Percentiles rank a stretch among this genome's conserved stretches.
These are phyloP conservation scores for Lasioglossum vierecki DNA, from an alignment of 2,888 invertebrate species.

Conservation along the genomic window DNA sequence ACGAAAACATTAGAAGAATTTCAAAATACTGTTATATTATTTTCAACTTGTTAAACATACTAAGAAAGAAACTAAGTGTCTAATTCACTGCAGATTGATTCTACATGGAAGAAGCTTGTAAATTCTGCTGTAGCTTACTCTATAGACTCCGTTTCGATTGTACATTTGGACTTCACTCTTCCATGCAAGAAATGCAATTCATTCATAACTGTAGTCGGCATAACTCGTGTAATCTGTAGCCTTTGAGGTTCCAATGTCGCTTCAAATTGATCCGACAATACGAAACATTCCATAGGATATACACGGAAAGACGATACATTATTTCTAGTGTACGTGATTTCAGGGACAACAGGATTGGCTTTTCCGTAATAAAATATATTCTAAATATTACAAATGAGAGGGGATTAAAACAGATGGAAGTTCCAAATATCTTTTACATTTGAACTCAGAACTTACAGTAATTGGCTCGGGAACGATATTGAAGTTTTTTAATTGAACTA, in stretches of 20 bases:
- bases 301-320: slow-evolving; percentile 74
- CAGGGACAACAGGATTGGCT: slow-evolving; percentile 74
- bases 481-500: slow-evolving; percentile 74
- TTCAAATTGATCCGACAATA: slow-evolving; percentile 77
- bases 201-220: slow-evolving; percentile 58
- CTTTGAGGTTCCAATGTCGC: slow-evolving; percentile 66
- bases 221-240: slow-evolving; percentile 48
- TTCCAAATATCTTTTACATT: neutral
- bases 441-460: slow-evolving; percentile 68
- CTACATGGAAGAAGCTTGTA: neutral
- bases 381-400: slow-evolving; percentile 56
- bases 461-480: slow-evolving; percentile 58
- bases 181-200: slow-evolving; percentile 63
- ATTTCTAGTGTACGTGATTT: slow-evolving; percentile 58
- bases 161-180: slow-evolving; percentile 62
- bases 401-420: neutral
- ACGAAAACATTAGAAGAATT: too few species aligned
- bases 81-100: too few species aligned
- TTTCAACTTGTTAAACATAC: too few species aligned
- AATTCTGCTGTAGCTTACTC: slow-evolving; percentile 58
- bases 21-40: too few species aligned
- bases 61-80: too few species aligned
- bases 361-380: slow-evolving; percentile 77
- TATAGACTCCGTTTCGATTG: slow-evolving; percentile 57
- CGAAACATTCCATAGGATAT: slow-evolving; percentile 78